Base-by-base conservation (phyloP, 1,140 invertebrate species). In the Diuraphis noxia region DNA sequence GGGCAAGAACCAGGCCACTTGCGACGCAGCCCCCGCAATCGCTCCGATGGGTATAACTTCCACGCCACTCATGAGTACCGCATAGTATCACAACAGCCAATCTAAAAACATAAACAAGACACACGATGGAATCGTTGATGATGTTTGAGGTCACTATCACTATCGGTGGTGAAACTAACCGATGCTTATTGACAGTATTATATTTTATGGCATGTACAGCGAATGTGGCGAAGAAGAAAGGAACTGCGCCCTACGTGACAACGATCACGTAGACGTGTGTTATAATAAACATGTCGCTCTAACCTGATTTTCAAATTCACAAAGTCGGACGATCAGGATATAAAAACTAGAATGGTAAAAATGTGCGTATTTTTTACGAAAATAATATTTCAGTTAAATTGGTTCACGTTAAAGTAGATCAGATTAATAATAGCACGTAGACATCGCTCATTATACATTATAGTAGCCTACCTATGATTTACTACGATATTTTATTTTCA, bases 1-100 rank as follows among this genome's bases (percentile, higher is more conserved):
- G 1, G 97, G 97, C 81, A 97, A 95, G 93, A 98, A 96, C 95
- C 96, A 97, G 2, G 96, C 95, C 34, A 96, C 94, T 93, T 96
- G 95, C 0, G 94, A 95, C 0, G 94, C 94, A 0, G 94, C 94
- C 92, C 95, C 95, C 0, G 92, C 95, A 94, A 92, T 95, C 21
- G 92, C 94, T 81, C 89, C 89, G 36, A 94, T 94, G 41, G 95
- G 95, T 17, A 95, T 94, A 56, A 94, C 94, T 91, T 94, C 94
- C 92, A 95, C 95, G 93, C 95, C 95, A 90, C 95, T 94, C 89
- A 91, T 91, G 25, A 38, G 89, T 82, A 19, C 23, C 43, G 34
- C 89, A 90, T 90, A 30, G 9, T 81, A 90, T 40, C 36, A 79
- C 72, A 36, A 40, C 43, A 30, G 13, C 23, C n/a, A 25, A 19